Percentiles rank a stretch among this genome's conserved stretches.
Evolutionary conservation across 1,140 invertebrate genomes (phyloP).

Genomic region (Conus ventricosus): DNA sequence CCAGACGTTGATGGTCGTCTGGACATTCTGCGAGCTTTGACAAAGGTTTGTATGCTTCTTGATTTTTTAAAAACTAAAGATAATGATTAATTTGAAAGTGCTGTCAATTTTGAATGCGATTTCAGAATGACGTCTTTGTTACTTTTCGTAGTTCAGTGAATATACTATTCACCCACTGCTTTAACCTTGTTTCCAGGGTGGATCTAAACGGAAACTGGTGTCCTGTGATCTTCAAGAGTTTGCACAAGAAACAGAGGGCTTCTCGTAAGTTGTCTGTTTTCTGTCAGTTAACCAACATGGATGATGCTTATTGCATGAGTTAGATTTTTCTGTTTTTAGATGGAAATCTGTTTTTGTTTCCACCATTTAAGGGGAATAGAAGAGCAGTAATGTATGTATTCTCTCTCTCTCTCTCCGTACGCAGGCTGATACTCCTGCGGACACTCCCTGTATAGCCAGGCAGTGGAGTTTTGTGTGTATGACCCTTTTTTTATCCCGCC

Average conservation of each 20-base stretch:
- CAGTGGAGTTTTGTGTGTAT: too few relatives aligned
- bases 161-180: neutral
- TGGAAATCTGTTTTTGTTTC: too few relatives aligned
- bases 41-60: conserved; percentile 89
- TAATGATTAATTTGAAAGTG: too few relatives aligned
- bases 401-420: too few relatives aligned
- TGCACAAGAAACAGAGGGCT: neutral
- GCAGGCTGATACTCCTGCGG: too few relatives aligned
- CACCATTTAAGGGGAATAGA: too few relatives aligned
- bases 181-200: neutral
- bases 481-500: too few relatives aligned
- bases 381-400: too few relatives aligned
- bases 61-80: conserved; percentile 50
- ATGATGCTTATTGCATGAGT: too few relatives aligned
- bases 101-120: neutral
- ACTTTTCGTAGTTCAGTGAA: too few relatives aligned
- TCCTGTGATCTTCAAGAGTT: conserved; percentile 12
- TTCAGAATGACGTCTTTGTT: neutral
- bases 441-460: too few relatives aligned
- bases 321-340: too few relatives aligned
- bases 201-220: neutral
- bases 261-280: conserved; percentile 2
- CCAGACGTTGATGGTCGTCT: conserved; percentile 86
- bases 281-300: neutral
- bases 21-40: conserved; percentile 93